Percentiles rank a stretch among this genome's conserved stretches.
Conservation (phyloP, 2,888 invertebrate genomes). For the Tridacna gigas region DNA sequence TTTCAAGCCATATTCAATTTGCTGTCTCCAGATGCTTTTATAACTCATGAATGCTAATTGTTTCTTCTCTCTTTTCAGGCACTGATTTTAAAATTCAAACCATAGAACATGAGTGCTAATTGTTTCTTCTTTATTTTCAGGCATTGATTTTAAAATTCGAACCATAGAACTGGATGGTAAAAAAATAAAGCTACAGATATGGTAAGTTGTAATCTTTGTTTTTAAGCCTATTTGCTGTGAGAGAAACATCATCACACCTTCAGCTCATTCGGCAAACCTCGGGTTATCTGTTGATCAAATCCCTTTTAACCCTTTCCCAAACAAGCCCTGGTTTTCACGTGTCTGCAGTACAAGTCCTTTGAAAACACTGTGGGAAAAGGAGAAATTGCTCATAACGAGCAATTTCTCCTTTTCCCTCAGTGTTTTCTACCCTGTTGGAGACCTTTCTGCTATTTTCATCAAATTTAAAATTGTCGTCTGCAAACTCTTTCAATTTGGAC, state of each 20-base stretch:
- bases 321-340: neutral
- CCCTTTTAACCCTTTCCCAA: neutral
- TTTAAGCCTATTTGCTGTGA: neutral
- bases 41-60: constrained; percentile 87
- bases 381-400: neutral
- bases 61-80: constrained; percentile 87
- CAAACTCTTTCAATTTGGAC: too few relatives aligned
- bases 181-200: constrained; percentile 87
- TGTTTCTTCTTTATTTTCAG: constrained; percentile 86
- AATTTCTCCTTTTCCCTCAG: neutral
- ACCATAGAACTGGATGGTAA: constrained; percentile 87
- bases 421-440: neutral
- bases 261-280: too few relatives aligned
- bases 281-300: too few relatives aligned
- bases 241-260: too few relatives aligned
- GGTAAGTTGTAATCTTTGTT: constrained; percentile 79
- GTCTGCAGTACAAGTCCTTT: neutral
- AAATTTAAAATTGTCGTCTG: too few relatives aligned
- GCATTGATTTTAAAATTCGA: constrained; percentile 87
- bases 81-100: constrained; percentile 87
- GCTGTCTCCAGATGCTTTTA: constrained; percentile 56
- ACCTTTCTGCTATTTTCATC: too few relatives aligned
- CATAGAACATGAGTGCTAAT: constrained; percentile 86
- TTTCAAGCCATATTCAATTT: too few relatives aligned
- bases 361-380: neutral